Evolutionary conservation across 1,140 invertebrate species (phyloP).

Genomic region (Drosophila ercepeae): DNA sequence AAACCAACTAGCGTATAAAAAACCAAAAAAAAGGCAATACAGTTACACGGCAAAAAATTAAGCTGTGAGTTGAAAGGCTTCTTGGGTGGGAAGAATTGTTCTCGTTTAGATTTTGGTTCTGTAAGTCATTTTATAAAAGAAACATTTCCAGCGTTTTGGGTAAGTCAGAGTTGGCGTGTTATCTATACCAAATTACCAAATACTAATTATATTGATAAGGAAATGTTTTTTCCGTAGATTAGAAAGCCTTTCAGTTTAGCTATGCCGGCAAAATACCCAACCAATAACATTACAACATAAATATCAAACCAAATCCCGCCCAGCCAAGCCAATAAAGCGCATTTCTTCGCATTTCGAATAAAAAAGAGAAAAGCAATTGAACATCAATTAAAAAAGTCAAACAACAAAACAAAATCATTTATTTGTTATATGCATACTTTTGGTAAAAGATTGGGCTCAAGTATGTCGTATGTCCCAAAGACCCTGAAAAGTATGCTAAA

Average conservation of each 20-base stretch:
- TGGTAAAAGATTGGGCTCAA: conserved; percentile 13
- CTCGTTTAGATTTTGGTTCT: conserved; percentile 39
- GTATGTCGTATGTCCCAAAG: neutral
- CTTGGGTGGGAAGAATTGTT: conserved; percentile 44
- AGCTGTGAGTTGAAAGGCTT: conserved; percentile 46
- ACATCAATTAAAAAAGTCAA: neutral
- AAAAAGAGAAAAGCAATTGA: neutral
- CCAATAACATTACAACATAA: conserved; percentile 18
- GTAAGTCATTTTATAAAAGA: conserved; percentile 45
- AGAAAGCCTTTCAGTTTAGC: conserved; percentile 75
- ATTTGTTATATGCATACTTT: conserved; percentile 22
- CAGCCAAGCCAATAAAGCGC: conserved; percentile 35
- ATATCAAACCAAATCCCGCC: conserved; percentile 23
- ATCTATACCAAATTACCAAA: conserved; percentile 51
- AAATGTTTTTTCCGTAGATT: conserved; percentile 74
- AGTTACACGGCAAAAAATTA: conserved; percentile 39
- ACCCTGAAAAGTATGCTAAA: conserved; percentile 32
- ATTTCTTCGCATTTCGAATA: conserved; percentile 18
- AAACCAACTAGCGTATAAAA: conserved; percentile 29
- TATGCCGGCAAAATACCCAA: conserved; percentile 57
- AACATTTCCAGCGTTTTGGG: conserved; percentile 68
- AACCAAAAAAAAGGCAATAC: conserved; percentile 39
- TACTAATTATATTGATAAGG: conserved; percentile 46
- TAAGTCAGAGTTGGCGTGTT: conserved; percentile 71
- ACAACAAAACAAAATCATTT: conserved; percentile 2